A percentile compares a stretch with the other conserved stretches of the same genome.
Evolutionary conservation across 2,113 vertebrate genomes (phyloP).

Genomic region (Oreochromis niloticus): DNA sequence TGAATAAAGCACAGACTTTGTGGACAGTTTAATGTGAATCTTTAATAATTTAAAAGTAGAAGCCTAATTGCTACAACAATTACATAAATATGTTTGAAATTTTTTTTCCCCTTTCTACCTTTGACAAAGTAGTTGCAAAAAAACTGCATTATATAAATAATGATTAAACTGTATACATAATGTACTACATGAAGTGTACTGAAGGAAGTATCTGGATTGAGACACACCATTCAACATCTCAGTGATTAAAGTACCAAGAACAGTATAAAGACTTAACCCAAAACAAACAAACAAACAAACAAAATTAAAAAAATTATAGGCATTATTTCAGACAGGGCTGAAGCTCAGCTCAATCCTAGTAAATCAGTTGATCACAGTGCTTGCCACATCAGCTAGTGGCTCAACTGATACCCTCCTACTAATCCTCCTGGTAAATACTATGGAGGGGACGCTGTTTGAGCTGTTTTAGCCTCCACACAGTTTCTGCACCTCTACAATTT

Average conservation of each 20-base stretch:
- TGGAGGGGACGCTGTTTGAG: not conserved
- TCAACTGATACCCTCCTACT: not conserved
- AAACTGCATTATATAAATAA: not conserved
- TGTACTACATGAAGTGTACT: not conserved
- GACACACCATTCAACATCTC: not conserved
- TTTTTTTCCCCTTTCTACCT: not conserved
- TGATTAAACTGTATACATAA: not conserved
- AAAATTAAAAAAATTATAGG: not conserved
- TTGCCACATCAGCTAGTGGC: not conserved
- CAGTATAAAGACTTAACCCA: not conserved
- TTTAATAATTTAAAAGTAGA: not conserved
- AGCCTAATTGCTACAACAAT: not conserved
- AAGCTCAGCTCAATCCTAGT: not conserved
- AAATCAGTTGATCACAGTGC: not conserved
- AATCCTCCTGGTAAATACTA: not conserved
- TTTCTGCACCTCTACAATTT: not conserved
- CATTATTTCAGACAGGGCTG: not conserved
- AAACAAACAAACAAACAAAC: not conserved
- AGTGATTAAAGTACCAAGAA: not conserved
- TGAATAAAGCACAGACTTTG: not conserved
- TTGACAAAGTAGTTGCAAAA: not conserved
- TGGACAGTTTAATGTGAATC: not conserved
- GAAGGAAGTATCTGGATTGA: not conserved
- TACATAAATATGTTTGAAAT: not conserved
- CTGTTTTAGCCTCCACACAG: not conserved